A percentile compares a stretch with the other conserved stretches of the same genome.
These are phyloP conservation scores for Cochlearius cochlearius DNA, from an alignment of 2,113 vertebrate genomes.

Conservation along the genomic window DNA sequence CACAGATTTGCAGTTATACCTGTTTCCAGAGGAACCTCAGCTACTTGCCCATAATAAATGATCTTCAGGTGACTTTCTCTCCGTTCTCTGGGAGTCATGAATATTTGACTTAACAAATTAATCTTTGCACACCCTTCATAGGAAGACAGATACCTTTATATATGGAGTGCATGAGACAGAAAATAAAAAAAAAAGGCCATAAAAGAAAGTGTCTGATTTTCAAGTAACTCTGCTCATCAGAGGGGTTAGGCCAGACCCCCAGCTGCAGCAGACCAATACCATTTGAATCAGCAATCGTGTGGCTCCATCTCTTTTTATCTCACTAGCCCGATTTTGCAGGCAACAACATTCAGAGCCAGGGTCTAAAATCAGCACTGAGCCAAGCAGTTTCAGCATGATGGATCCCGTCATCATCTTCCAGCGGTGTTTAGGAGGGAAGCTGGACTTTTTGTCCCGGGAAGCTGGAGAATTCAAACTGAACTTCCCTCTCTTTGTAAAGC, in stretches of 20 bases:
- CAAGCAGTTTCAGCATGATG: neutral
- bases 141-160: neutral
- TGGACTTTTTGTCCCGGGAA: neutral
- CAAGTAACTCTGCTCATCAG: neutral
- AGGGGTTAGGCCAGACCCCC: neutral
- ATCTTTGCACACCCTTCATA: neutral
- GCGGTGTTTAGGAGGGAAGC: neutral
- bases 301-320: neutral
- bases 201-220: neutral
- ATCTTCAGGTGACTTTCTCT: neutral
- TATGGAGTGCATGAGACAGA: neutral
- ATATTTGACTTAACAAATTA: conserved; percentile 50
- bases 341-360: neutral
- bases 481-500: neutral
- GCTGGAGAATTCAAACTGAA: neutral
- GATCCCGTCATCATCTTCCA: neutral
- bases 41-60: neutral
- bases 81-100: neutral
- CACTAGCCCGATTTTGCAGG: neutral
- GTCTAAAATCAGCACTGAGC: neutral
- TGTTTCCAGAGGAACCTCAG: conserved; percentile 1
- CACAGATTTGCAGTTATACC: neutral
- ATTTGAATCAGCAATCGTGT: neutral
- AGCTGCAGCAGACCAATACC: neutral
- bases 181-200: neutral